Base-by-base conservation (phyloP, 2,113 vertebrate genomes). In the Chlorodrepanis virens region DNA sequence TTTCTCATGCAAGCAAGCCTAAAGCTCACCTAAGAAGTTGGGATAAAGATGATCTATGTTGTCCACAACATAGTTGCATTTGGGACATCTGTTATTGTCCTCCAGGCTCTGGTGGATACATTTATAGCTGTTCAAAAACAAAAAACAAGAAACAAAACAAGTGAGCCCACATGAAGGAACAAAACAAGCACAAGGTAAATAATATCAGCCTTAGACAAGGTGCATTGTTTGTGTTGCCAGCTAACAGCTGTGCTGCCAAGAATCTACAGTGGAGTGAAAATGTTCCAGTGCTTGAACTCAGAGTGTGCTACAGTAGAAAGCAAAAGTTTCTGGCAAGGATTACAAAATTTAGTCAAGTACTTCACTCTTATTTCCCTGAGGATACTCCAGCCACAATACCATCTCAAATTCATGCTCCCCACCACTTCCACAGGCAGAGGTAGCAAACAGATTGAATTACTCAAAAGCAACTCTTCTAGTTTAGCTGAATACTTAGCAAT, bases 11-110 rank as follows among this genome's bases (percentile, higher is more conserved):
- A 75, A 89, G 35, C 9, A 83, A 93, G 40, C 31, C 28, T 78
- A 97, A 77, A 72, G 98, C 99, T 98, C 97, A 99, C 99, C 99
- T 97, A 99, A 98, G 96, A 99, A 99, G 97, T 99, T 99, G 80
- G 99, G 99, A 95, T 99, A 99, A 40, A 99, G 99, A 98, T 99
- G 99, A 96, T 99, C 99, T 96, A 99, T 99, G 60, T 99, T 99
- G 97, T 99, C 99, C 84, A 99, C 99, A 81, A 99, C 98, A 92
- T 99, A 99, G 97, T 99, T 99, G 97, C 99, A 99, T 97, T 99
- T 99, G 53, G 99, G 99, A 96, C 99, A 99, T 93, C 99, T 98
- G 97, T 99, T 99, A 96, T 99, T 99, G 96, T 99, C 99, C 93
- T 99, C 99, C 97, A 99, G 97, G 97, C 99, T 99, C 97, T 99